Base-by-base conservation (phyloP, 2,113 vertebrate species). In the Monopterus albus region DNA sequence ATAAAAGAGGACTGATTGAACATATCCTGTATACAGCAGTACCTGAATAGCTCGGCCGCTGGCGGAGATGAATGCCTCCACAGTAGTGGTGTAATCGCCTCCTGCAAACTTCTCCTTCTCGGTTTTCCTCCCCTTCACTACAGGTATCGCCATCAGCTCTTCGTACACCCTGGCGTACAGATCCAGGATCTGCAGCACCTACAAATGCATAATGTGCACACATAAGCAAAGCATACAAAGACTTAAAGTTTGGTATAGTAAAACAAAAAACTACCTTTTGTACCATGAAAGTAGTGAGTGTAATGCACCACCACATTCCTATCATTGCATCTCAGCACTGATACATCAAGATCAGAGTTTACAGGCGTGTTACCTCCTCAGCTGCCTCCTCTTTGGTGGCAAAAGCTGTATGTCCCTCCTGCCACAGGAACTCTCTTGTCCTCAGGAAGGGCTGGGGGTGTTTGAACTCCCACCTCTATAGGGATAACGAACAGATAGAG, bases 71-170 rank as follows among this genome's bases (percentile, higher is more conserved):
- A 94, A 99, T 0, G 96, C 96, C 75, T 99, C 98, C 50, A 99
- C 81, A 0, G 98, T 99, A 3, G 96, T 98, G 26, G 98, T 99
- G 72, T 99, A 99, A 85, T 98, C 95, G 65, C 97, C 98, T 11
- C 98, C 98, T 17, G 98, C 97, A 75, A 99, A 99, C 61, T 98
- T 99, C 81, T 99, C 98, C 85, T 99, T 99, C 83, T 98, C 97
- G 0, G 97, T 99, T 86, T 99, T 99, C 66, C 89, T 95, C 69
- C 98, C 98, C 81, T 95, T 98, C 49, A 99, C 96, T 68, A 99
- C 96, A 11, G 98, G 98, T 75, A 99, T 96, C 59, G 98, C 98
- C 92, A 99, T 92, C 68, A 99, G 95, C 63, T 99, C 96, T 81
- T 99, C 97, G 2, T 99, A 99, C 11, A 99, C 94, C 35, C 75